Conservation (phyloP, 37 sponge, comb jelly and placozoan species). For the Haliclona indistincta region DNA sequence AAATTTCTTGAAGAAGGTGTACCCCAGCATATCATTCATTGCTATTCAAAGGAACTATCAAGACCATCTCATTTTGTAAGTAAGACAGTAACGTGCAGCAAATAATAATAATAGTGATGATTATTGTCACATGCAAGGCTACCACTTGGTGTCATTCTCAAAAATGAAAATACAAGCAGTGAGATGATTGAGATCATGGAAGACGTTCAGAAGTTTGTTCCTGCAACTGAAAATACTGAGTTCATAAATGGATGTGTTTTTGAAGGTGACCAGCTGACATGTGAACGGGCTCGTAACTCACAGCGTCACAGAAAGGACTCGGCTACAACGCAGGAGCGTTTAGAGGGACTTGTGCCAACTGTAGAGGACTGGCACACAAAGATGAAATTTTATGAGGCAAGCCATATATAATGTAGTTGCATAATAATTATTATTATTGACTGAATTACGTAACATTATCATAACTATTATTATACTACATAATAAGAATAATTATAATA, state of each 20-base stretch:
- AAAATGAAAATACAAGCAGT: background rate
- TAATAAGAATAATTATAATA: no score
- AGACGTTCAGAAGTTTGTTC: background rate
- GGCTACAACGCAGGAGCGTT: background rate
- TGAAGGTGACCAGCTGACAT: constrained; percentile 27
- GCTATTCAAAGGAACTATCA: background rate
- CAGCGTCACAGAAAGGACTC: background rate
- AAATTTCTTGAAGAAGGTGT: background rate
- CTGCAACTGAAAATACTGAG: background rate
- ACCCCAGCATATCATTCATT: background rate
- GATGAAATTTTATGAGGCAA: constrained; percentile 3
- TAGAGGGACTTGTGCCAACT: constrained; percentile 26
- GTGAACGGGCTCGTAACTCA: constrained; percentile 4
- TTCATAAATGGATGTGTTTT: background rate
- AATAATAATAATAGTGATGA: background rate
- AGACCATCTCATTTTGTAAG: background rate
- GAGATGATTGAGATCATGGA: background rate
- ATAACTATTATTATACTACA: no score
- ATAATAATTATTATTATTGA: background rate
- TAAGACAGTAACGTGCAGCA: background rate
- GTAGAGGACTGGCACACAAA: constrained; percentile 36
- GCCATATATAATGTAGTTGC: background rate
- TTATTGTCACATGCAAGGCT: background rate
- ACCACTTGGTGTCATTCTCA: background rate
- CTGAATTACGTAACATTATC: no score